Evolutionary conservation across 2,113 vertebrate species (phyloP), one percentile per base, ranked within the genome.

Genomic region (Lepisosteus oculatus): DNA sequence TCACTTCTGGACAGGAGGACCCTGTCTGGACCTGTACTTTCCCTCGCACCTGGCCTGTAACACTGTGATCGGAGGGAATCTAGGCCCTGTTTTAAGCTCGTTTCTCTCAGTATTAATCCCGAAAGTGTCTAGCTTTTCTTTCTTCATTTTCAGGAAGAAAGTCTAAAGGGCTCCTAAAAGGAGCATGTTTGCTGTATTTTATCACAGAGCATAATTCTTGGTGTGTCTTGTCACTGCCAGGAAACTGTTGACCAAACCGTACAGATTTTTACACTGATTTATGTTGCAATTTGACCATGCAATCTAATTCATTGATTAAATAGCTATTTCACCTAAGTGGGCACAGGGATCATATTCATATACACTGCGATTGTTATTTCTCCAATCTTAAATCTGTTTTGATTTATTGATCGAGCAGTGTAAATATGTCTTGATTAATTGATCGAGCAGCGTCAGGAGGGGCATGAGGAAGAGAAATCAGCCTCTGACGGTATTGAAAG

Each of bases 241-340:
- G 55, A 11, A 65, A 57, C 44, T 51, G 55, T 56, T 67, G 17
- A 12, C 44, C 12, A 4, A 3, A 29, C 55, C 17, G 11, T 11
- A 43, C 8, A 43, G 29, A 70, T 74, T 65, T 29, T 65, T 71
- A n/a, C 74, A 12, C 54, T 67, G 76, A 77, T 78, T 67, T 72
- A 77, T 65, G 67, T 45, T 72, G 43, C 71, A 63, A 62, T 71
- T 69, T 55, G 55, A 70, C 55, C 71, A 44, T 59, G 17, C 55
- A 41, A 51, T 54, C 61, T 68, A 65, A 71, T 55, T 47, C 74
- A 77, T 79, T 65, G 75, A 77, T 77, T 79, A 75, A 77, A 74
- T 67, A 77, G 75, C 75, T 74, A 74, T 78, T 74, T 74, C 54
- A 65, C 43, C 66, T 74, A 72, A 80, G 73, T 69, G 65, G 74